phyloP scores from a whole-genome alignment of 2,888 invertebrate genomes.

The Melipona beecheii region DNA sequence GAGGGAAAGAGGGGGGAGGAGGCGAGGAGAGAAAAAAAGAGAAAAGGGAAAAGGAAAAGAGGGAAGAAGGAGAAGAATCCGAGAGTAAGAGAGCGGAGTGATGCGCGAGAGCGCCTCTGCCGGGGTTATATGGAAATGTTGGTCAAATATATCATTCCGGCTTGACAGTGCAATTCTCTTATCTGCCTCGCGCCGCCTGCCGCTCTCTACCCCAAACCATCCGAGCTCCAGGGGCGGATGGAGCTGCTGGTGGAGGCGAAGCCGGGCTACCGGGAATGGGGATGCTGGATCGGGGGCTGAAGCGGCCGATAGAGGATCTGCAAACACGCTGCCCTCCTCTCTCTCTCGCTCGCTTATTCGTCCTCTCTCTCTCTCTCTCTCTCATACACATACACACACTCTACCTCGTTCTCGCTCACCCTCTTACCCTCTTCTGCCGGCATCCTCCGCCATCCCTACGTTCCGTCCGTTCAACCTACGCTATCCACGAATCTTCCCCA shows the following conservation, averaged over 20 bases:
- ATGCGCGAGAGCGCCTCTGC: slow-evolving; percentile 80
- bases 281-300: slow-evolving; percentile 76
- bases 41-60: slow-evolving; percentile 59
- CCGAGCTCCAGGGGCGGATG: slow-evolving; percentile 75
- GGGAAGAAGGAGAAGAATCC: slow-evolving; percentile 68
- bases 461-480: slow-evolving; percentile 55
- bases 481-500: slow-evolving; percentile 60
- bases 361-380: slow-evolving; percentile 56
- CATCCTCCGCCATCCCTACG: slow-evolving; percentile 42
- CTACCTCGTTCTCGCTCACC: slow-evolving; percentile 4
- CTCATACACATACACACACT: neutral
- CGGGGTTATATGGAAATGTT: slow-evolving; percentile 91
- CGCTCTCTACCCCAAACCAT: slow-evolving; percentile 82
- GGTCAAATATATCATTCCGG: slow-evolving; percentile 96
- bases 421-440: slow-evolving; percentile 48
- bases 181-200: slow-evolving; percentile 88
- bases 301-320: slow-evolving; percentile 82
- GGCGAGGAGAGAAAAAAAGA: slow-evolving; percentile 63
- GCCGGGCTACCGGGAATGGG: slow-evolving; percentile 60
- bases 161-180: slow-evolving; percentile 96
- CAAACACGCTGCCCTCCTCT: slow-evolving; percentile 76
- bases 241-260: slow-evolving; percentile 67
- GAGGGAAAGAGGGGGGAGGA: slow-evolving; percentile 36
- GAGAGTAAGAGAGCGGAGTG: slow-evolving; percentile 76
- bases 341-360: slow-evolving; percentile 59